A percentile compares a stretch with the other conserved stretches of the same genome.
These are phyloP conservation scores for Saturnia pavonia DNA, from an alignment of 2,888 invertebrate genomes.

Conservation along the genomic window DNA sequence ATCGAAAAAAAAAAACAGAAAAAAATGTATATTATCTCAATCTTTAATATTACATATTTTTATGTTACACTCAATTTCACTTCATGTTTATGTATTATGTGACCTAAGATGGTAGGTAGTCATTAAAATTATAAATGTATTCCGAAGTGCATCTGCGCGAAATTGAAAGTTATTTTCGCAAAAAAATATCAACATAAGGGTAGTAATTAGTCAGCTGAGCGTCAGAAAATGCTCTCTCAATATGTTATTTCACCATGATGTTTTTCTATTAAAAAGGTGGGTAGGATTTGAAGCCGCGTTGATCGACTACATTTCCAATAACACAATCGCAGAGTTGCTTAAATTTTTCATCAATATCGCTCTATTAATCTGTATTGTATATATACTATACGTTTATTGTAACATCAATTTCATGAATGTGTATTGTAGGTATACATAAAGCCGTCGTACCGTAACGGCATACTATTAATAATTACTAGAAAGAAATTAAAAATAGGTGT, in stretches of 20 bases:
- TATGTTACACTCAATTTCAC: too few species aligned
- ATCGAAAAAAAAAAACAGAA: too few species aligned
- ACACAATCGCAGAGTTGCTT: background rate
- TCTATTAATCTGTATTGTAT: background rate
- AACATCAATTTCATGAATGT: background rate
- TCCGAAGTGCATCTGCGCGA: background rate
- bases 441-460: background rate
- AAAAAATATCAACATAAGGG: background rate
- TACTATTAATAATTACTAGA: slow-evolving; percentile 1
- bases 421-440: background rate
- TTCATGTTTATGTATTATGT: background rate
- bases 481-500: slow-evolving; percentile 11
- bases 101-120: background rate
- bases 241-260: background rate
- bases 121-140: background rate
- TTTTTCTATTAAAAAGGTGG: background rate
- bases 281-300: background rate
- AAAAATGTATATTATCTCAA: too few species aligned
- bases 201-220: background rate
- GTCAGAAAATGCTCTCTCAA: background rate
- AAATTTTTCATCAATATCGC: background rate
- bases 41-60: too few species aligned
- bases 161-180: background rate
- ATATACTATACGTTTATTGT: background rate
- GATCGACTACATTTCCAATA: background rate